Evolutionary conservation across 30 jellyfish, hydroid and myxozoan genomes (phyloP), one percentile per base, ranked within the genome.

Genomic region (Hydractinia symbiolongicarpus): DNA sequence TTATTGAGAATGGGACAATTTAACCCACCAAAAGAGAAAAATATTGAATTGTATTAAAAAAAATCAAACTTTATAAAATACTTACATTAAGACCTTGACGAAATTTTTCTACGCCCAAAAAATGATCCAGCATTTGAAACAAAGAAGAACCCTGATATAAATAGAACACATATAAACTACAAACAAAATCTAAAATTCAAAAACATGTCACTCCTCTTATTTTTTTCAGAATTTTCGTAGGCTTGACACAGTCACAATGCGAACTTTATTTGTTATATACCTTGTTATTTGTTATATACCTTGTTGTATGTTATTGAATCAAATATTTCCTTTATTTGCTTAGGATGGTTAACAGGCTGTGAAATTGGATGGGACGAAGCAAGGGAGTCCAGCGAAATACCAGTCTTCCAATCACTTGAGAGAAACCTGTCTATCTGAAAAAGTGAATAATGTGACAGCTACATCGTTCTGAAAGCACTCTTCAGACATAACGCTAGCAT

Each of bases 331-430:
- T 90, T 90, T 84, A 90, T 90, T 55, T 90, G 95, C 50, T 73
- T 81, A 4, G 97, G 97, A 54, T 90, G 97, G 5, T 72, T 70
- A 19, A 90, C 97, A 30, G 85, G 84, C 89, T 84, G 76, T 4
- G 94, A 81, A 30, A 90, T 90, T 30, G 97, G 94, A 78, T 90
- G 97, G 10, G 97, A 90, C 5, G 97, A 85, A 8, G 95, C 97
- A 21, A 85, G 82, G 8, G 95, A 83, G 70, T 90, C 97, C 13
- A 90, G 82, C n/a, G 82, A 44, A 84, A 90, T 85, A 13, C 97
- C 97, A 44, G 82, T 60, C 11, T 78, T 53, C 97, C 97, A 90
- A 69, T 90, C 97, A 68, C 53, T 53, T 13, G 60, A 67, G 6
- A 90, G 57, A 67, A 81, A 85, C 40, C 86, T 86, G 55, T 86